phyloP scores from a whole-genome alignment of 2,888 invertebrate genomes.

The Drosophila differens region DNA sequence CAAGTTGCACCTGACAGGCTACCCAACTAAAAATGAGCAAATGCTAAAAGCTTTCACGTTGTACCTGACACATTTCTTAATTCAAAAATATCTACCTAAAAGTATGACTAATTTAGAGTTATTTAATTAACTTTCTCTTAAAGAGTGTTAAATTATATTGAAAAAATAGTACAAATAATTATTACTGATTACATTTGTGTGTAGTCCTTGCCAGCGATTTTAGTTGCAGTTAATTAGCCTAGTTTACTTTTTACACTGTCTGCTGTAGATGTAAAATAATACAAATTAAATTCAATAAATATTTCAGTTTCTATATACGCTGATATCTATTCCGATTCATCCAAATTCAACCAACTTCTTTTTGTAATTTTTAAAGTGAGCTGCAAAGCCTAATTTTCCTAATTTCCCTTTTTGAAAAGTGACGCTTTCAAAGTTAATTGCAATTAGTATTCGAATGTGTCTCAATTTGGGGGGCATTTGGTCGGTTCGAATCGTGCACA shows the following conservation, averaged over 20 bases:
- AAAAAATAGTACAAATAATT: background rate
- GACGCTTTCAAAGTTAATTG: background rate
- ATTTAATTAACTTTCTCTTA: background rate
- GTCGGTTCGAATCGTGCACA: slow-evolving; percentile 39
- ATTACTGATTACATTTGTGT: background rate
- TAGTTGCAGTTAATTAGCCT: background rate
- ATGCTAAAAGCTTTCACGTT: background rate
- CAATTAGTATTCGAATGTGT: slow-evolving; percentile 14
- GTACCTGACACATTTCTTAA: background rate
- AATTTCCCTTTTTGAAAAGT: background rate
- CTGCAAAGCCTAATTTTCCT: background rate
- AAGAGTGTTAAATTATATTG: background rate
- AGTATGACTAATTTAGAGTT: background rate
- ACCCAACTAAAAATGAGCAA: background rate
- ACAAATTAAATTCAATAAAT: background rate
- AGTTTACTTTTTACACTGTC: background rate
- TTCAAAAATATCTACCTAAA: background rate
- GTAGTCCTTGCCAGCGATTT: too few species aligned
- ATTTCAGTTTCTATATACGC: background rate
- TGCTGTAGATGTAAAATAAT: background rate
- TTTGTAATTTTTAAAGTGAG: background rate
- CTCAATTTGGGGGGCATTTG: slow-evolving; percentile 16
- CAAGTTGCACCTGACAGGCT: background rate
- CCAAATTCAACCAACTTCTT: background rate
- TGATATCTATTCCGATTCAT: background rate